Conservation (phyloP, 2,113 vertebrate species). For the Datnioides undecimradiatus region DNA sequence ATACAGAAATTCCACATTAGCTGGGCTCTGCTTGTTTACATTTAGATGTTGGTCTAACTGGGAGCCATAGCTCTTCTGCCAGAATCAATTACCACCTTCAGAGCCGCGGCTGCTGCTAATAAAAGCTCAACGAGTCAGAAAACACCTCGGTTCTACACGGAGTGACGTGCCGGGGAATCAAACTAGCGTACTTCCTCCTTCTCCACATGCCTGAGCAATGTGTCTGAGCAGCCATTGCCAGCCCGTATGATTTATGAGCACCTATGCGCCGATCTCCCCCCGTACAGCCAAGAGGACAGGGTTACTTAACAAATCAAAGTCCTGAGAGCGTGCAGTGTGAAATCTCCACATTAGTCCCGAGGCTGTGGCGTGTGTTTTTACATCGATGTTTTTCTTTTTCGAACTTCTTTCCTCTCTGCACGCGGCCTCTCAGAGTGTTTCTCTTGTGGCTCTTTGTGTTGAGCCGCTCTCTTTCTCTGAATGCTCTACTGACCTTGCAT, state of each 20-base stretch:
- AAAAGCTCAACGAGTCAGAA: slow-evolving; percentile 68
- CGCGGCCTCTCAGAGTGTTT: slow-evolving; percentile 16
- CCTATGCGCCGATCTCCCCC: slow-evolving; percentile 40
- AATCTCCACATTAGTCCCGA: slow-evolving; percentile 9
- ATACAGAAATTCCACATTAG: slow-evolving; percentile 50
- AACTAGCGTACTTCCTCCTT: slow-evolving; percentile 72
- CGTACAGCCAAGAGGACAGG: slow-evolving; percentile 23
- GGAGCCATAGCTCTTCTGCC: slow-evolving; percentile 44
- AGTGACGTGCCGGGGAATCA: slow-evolving; percentile 60
- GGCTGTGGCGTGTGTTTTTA: slow-evolving; percentile 18
- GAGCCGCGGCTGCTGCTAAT: slow-evolving; percentile 42
- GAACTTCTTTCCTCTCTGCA: slow-evolving; percentile 10
- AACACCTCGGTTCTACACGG: slow-evolving; percentile 46
- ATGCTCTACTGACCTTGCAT: slow-evolving; percentile 73
- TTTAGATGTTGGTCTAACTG: slow-evolving; percentile 49
- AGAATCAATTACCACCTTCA: slow-evolving; percentile 63
- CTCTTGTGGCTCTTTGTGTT: slow-evolving; percentile 48
- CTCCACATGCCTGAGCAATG: slow-evolving; percentile 80
- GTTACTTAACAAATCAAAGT: slow-evolving; percentile 42
- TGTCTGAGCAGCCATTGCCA: slow-evolving; percentile 56
- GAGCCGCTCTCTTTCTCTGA: slow-evolving; percentile 43
- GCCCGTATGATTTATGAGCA: slow-evolving; percentile 68
- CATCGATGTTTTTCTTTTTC: slow-evolving; percentile 20
- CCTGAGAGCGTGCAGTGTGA: slow-evolving; percentile 3
- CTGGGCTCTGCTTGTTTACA: slow-evolving; percentile 42